Base-by-base conservation (phyloP, 2,888 invertebrate species). In the Caenorhabditis sp. region DNA sequence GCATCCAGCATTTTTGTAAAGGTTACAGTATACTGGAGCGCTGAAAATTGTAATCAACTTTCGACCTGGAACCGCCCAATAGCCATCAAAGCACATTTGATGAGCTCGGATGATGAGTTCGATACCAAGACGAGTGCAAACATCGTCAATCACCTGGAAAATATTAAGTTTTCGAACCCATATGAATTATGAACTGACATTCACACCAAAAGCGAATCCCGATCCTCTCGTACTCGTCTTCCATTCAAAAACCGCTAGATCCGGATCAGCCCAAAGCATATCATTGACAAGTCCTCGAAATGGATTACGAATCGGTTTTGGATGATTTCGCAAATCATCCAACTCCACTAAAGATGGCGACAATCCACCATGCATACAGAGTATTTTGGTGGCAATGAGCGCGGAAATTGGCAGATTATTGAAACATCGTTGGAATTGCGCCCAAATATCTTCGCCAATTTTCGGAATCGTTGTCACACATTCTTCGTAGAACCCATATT, bases 351-450 rank as follows among this genome's bases (percentile, higher is more conserved):
- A 53, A 12, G 77, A 64, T 0, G 83, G 83, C 0, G 83, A 80
- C n/a, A 83, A 63, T 12, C 83, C 83, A 7, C 83, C 83, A 26
- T 83, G 83, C 76, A 83, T 78, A 61, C 81, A 82, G 21, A 82
- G 49, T 27, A 79, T 79, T 56, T 77, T 78, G 43, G 73, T 67
- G 54, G 67, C 77, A 25, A 83, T 68, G 10, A 83, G 56, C 4
- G 78, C 82, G 14, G 78, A 70, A 7, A 82, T 77, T 21, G 83
- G 77, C 38, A 83, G 60, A 52, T 76, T 70, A 63, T 82, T 82
- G 76, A 81, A 83, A 27, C 73, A 79, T 4, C 80, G 59, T 71
- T 82, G 74, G 63, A 83, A 83, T 52, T 72, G 50, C 0, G 69
- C 76, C 82, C 82, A 83, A 25, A 82, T 62, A 25, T 66, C 58